Evolutionary conservation across 2,888 invertebrate species (phyloP).

Genomic region (Eupithecia abbreviata): DNA sequence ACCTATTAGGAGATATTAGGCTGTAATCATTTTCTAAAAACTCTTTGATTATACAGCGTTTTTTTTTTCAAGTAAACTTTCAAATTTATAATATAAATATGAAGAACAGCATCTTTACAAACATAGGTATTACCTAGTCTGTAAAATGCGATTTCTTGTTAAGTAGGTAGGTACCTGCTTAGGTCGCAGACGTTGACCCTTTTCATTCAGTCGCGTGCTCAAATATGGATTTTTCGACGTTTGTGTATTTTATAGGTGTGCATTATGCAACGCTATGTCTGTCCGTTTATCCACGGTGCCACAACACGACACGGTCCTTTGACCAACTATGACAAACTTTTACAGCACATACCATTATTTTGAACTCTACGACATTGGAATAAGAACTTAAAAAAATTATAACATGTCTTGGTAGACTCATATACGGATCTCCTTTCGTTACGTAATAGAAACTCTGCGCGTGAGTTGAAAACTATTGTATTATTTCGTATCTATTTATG

Average conservation of each 20-base stretch:
- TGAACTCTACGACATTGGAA: constrained; percentile 39
- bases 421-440: constrained; percentile 68
- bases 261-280: constrained; percentile 66
- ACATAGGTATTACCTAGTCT: no score
- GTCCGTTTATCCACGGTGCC: constrained; percentile 78
- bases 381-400: constrained; percentile 19
- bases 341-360: constrained; percentile 35
- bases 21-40: no score
- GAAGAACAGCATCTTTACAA: no score
- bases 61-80: no score
- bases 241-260: constrained; percentile 66
- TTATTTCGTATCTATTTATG: constrained; percentile 68
- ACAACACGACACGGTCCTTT: constrained; percentile 72
- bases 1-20: no score
- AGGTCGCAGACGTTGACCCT: constrained; percentile 19
- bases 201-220: constrained; percentile 22
- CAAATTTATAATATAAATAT: no score
- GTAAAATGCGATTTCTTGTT: no score
- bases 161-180: no score
- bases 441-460: constrained; percentile 69
- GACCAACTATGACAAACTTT: constrained; percentile 42
- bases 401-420: constrained; percentile 43
- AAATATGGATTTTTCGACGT: constrained; percentile 49
- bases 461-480: constrained; percentile 68
- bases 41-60: no score